Percentiles rank a stretch among this genome's conserved stretches.
Evolutionary conservation across 2,113 vertebrate genomes (phyloP).

Genomic region (Saccopteryx bilineata): DNA sequence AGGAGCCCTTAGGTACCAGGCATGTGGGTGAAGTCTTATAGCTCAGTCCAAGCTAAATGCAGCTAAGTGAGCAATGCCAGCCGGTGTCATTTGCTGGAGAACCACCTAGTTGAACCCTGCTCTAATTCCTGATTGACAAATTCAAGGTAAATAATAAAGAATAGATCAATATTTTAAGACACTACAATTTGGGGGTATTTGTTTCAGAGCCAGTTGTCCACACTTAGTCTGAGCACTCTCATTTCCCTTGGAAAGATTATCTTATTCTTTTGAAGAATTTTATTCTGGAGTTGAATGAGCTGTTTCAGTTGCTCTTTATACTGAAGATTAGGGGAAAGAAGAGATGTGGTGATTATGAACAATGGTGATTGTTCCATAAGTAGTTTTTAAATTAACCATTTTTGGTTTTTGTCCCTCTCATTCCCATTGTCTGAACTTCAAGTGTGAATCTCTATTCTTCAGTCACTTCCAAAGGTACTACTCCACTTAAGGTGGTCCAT

Average conservation of each 20-base stretch:
- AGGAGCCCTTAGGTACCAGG: not conserved
- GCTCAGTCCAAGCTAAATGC: not conserved
- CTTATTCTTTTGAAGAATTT: not conserved
- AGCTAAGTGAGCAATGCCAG: not conserved
- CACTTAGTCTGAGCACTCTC: too few species aligned
- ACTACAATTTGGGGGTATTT: not conserved
- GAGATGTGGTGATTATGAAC: not conserved
- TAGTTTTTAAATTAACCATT: not conserved
- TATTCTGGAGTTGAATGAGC: not conserved
- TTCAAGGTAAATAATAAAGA: not conserved
- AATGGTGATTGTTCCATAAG: not conserved
- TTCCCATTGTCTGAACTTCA: not conserved
- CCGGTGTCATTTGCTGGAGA: not conserved
- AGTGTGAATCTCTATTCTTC: not conserved
- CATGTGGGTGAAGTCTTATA: not conserved
- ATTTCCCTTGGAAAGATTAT: not conserved
- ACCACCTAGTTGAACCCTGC: not conserved
- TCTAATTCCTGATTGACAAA: not conserved
- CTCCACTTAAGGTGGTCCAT: not conserved
- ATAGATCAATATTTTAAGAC: not conserved
- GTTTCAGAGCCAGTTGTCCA: not conserved
- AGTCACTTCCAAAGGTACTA: not conserved
- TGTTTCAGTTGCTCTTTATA: not conserved
- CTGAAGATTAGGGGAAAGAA: not conserved
- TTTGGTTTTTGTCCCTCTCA: not conserved